Evolutionary conservation across 92 coral and sea anemone genomes (phyloP).

Genomic region (Epizoanthus ramosus): DNA sequence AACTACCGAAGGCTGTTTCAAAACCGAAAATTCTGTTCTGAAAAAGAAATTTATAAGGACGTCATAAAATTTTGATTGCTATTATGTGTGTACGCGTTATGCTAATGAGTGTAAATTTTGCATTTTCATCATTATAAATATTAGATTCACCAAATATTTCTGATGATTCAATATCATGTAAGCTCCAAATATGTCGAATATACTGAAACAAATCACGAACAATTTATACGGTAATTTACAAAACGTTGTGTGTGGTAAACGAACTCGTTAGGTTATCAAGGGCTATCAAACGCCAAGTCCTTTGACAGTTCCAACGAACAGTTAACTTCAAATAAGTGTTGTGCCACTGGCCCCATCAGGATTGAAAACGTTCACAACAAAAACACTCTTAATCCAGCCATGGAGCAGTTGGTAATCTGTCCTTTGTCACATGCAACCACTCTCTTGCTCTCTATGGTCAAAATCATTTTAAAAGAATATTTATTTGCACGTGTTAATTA

Average conservation of each 20-base stretch:
- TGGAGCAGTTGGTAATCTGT: background rate
- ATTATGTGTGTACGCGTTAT: conserved; percentile 11
- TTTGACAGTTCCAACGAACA: background rate
- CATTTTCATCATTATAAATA: conserved; percentile 20
- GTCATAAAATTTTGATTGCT: conserved; percentile 33
- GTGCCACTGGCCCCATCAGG: background rate
- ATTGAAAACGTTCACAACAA: background rate
- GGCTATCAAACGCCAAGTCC: background rate
- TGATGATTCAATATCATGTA: conserved; percentile 7
- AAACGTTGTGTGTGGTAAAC: conserved; percentile 13
- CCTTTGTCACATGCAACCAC: too few species aligned
- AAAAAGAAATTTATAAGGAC: conserved; percentile 5
- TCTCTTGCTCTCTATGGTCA: too few species aligned
- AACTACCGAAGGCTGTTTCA: background rate
- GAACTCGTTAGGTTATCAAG: too few species aligned
- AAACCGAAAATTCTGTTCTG: background rate
- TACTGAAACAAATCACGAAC: background rate
- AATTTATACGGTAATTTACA: background rate
- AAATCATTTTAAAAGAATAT: too few species aligned
- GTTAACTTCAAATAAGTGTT: background rate
- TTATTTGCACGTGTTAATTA: too few species aligned
- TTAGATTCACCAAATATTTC: conserved; percentile 1
- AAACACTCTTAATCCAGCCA: background rate
- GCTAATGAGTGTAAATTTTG: conserved; percentile 8
- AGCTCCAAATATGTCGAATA: background rate